Evolutionary conservation across 2,113 vertebrate genomes (phyloP), one percentile per base, ranked within the genome.

Genomic region (Chloropsis cyanopogon): DNA sequence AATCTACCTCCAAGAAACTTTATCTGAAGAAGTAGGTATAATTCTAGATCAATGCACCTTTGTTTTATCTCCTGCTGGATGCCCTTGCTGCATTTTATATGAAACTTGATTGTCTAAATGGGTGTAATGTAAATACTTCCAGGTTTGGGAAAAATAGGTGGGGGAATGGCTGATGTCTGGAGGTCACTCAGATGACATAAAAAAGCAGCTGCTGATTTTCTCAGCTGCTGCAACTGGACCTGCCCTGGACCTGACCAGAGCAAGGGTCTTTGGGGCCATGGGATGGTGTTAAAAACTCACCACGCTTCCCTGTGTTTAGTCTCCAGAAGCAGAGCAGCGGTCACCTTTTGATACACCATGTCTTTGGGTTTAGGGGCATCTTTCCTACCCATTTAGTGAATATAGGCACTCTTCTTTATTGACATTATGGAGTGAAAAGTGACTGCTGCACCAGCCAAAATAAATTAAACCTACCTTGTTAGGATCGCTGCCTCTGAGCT

Each of bases 1-100:
- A 77, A 95, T 79, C 82, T 90, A 77, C 77, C 54, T 90, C 77
- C 70, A 87, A 21, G 47, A 93, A 96, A 94, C 17, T 10, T 52
- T 44, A 31, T 57, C 69, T 90, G 42, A 61, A 6, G 33, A 82
- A 57, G 14, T 29, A 60, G 10, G 7, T 39, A 18, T 76, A 57
- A 71, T 59, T 68, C 37, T 85, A 70, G 50, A 65, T 82, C 16
- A 63, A 31, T 26, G 7, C 33, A 33, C 44, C 52, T 73, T 64
- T 86, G 14, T 47, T 93, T 76, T 31, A 14, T 53, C 31, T 90
- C 53, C 50, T 72, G 12, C 4, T 93, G 37, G 28, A 35, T 75
- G 29, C 20, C 19, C 21, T 82, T 54, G 14, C 22, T 69, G 25
- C 33, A 33, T 85, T 93, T 87, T 25, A 21, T 69, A 57, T 35